Conservation (phyloP, 2,888 invertebrate species). For the Mythimna albipuncta region DNA sequence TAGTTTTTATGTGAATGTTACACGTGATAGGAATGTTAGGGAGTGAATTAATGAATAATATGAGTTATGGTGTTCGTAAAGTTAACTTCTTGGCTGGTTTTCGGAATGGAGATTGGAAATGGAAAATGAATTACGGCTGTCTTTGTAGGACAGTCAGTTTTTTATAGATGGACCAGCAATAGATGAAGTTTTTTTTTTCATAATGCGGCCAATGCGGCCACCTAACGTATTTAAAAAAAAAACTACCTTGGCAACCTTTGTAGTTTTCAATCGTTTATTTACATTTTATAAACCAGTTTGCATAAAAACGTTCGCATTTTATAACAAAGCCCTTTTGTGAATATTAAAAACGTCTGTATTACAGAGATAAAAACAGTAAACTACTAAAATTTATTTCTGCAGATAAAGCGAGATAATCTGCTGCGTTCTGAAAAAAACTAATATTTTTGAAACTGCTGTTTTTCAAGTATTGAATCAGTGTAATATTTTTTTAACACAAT, state of each 20-base stretch:
- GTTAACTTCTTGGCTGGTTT: conserved; percentile 23
- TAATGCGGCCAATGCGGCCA: no score
- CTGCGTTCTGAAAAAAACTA: conserved; percentile 30
- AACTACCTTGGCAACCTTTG: not conserved
- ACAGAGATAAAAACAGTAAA: conserved; percentile 43
- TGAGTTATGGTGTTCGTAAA: conserved; percentile 23
- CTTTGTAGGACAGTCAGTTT: not conserved
- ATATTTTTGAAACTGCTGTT: conserved; percentile 23
- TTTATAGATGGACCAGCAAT: not conserved
- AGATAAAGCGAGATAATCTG: conserved; percentile 26
- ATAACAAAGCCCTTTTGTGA: conserved; percentile 45
- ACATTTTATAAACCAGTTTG: conserved; percentile 7
- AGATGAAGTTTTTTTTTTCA: not conserved
- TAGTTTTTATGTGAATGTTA: conserved; percentile 61
- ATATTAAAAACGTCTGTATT: conserved; percentile 43
- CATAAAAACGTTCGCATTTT: conserved; percentile 39
- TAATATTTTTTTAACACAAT: conserved; percentile 10
- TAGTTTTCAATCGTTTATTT: conserved; percentile 11
- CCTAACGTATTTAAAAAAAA: no score
- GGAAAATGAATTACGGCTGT: not conserved
- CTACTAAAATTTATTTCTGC: conserved; percentile 32
- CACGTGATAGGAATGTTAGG: conserved; percentile 46
- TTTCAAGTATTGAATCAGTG: conserved; percentile 10
- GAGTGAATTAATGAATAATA: conserved; percentile 4
- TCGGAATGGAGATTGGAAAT: not conserved